Evolutionary conservation across 1,140 invertebrate species (phyloP).

Genomic region (Pectinophora gossypiella): DNA sequence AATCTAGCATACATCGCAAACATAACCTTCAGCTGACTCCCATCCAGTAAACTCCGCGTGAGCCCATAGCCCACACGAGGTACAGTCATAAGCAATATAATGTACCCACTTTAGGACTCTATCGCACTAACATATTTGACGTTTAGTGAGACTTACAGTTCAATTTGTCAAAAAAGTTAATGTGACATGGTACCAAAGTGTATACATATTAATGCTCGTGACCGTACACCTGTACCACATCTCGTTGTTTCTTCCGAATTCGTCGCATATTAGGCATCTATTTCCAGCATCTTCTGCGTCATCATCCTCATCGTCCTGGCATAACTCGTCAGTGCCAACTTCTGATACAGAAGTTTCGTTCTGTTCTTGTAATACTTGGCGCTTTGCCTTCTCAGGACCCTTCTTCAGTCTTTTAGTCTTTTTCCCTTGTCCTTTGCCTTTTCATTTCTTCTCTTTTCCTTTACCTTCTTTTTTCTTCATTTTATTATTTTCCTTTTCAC

Average conservation of each 20-base stretch:
- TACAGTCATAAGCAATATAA: no score
- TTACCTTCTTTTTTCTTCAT: slow-evolving; percentile 5
- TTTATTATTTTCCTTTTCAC: no score
- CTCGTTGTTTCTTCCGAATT: slow-evolving; percentile 11
- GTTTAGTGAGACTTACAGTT: no score
- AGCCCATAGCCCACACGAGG: slow-evolving; percentile 13
- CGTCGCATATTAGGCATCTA: slow-evolving; percentile 12
- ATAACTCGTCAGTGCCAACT: slow-evolving; percentile 9
- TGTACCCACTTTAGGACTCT: no score
- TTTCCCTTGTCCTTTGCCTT: neutral
- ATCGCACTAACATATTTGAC: no score
- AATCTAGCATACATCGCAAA: slow-evolving; percentile 10
- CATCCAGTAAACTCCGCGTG: slow-evolving; percentile 5
- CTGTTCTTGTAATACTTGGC: slow-evolving; percentile 10
- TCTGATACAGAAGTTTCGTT: slow-evolving; percentile 13
- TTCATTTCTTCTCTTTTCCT: neutral
- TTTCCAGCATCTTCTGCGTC: slow-evolving; percentile 13
- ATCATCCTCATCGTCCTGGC: slow-evolving; percentile 18
- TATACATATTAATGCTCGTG: no score
- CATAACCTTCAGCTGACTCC: slow-evolving; percentile 3
- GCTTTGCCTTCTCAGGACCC: neutral
- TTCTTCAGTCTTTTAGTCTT: slow-evolving; percentile 7
- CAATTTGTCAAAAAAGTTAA: no score
- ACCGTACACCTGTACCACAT: slow-evolving; percentile 8
- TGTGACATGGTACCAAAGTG: no score